Evolutionary conservation across 1,140 invertebrate species (phyloP).

Genomic region (Pachyrhynchus sulphureomaculatus): DNA sequence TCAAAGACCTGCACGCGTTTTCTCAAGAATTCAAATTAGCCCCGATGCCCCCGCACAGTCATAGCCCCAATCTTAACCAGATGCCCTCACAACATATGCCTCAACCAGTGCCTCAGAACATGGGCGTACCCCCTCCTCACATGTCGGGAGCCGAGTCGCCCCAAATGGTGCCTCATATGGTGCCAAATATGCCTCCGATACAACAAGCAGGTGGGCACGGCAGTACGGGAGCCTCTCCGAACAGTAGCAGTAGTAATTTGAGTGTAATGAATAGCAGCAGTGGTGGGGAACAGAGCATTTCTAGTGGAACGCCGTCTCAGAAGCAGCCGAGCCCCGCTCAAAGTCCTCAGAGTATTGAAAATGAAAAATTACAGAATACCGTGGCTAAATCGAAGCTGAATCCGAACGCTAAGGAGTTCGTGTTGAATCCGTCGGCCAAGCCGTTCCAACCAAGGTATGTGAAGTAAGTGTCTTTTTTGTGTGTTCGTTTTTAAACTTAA

Average conservation of each 20-base stretch:
- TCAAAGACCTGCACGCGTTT: slow-evolving; percentile 56
- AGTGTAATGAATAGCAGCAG: slow-evolving; percentile 14
- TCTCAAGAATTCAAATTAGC: slow-evolving; percentile 58
- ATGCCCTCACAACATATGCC: slow-evolving; percentile 6
- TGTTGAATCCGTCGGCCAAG: slow-evolving; percentile 79
- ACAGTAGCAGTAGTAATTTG: slow-evolving; percentile 33
- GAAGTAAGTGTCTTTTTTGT: no score
- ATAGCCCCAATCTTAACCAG: not conserved
- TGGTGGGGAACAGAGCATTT: not conserved
- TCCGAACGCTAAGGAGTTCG: slow-evolving; percentile 86
- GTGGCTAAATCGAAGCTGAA: slow-evolving; percentile 80
- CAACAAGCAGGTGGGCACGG: not conserved
- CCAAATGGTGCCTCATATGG: slow-evolving; percentile 27
- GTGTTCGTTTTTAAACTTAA: no score
- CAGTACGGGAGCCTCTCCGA: slow-evolving; percentile 20
- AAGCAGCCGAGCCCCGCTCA: slow-evolving; percentile 41
- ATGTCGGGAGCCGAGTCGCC: slow-evolving; percentile 6
- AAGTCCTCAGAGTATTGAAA: slow-evolving; percentile 41
- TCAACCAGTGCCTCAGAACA: slow-evolving; percentile 19
- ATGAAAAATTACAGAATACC: slow-evolving; percentile 63
- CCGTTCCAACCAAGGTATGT: slow-evolving; percentile 70
- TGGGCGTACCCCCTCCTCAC: slow-evolving; percentile 15
- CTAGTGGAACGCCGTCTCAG: not conserved
- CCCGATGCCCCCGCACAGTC: slow-evolving; percentile 12
- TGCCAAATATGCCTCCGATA: not conserved